Percentiles rank a stretch among this genome's conserved stretches.
Evolutionary conservation across 2,113 vertebrate species (phyloP).

Genomic region (Macquaria ambigua): DNA sequence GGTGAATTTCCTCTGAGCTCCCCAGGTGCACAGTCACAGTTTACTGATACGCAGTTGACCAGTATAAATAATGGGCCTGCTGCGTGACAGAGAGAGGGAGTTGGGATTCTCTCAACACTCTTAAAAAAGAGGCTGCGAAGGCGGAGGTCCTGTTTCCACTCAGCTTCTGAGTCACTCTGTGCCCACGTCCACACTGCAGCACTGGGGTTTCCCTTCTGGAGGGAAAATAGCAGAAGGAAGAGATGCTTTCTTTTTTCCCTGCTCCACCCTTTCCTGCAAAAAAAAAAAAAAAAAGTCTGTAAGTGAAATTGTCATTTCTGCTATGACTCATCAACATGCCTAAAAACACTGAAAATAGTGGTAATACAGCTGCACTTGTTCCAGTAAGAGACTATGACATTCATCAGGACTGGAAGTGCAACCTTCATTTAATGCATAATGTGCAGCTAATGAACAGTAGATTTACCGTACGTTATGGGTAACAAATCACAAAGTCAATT

Average conservation of each 20-base stretch:
- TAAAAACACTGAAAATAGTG: constrained; percentile 44
- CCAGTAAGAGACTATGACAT: constrained; percentile 2
- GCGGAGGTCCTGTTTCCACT: constrained; percentile 66
- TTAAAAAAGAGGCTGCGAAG: constrained; percentile 39
- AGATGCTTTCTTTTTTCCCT: constrained; percentile 36
- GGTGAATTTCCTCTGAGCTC: constrained; percentile 41
- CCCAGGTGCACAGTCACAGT: constrained; percentile 22
- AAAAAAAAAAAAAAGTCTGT: constrained; percentile 22
- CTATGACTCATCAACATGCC: constrained; percentile 57
- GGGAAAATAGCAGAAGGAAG: constrained; percentile 61
- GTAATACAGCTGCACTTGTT: background rate
- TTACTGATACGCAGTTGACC: constrained; percentile 20
- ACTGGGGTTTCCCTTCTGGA: constrained; percentile 62
- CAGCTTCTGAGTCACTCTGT: constrained; percentile 68
- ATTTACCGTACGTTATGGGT: background rate
- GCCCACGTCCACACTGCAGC: constrained; percentile 12
- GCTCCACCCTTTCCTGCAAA: constrained; percentile 70
- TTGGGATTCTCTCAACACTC: background rate
- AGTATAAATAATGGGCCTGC: background rate
- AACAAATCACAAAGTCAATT: background rate
- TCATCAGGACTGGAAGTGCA: background rate
- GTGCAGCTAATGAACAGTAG: background rate
- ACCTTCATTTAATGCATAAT: background rate
- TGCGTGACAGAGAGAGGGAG: constrained; percentile 4
- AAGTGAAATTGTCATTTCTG: constrained; percentile 54